A percentile compares a stretch with the other conserved stretches of the same genome.
These are phyloP conservation scores for Drosophila parabipectinata DNA, from an alignment of 1,140 invertebrate species.

Conservation along the genomic window DNA sequence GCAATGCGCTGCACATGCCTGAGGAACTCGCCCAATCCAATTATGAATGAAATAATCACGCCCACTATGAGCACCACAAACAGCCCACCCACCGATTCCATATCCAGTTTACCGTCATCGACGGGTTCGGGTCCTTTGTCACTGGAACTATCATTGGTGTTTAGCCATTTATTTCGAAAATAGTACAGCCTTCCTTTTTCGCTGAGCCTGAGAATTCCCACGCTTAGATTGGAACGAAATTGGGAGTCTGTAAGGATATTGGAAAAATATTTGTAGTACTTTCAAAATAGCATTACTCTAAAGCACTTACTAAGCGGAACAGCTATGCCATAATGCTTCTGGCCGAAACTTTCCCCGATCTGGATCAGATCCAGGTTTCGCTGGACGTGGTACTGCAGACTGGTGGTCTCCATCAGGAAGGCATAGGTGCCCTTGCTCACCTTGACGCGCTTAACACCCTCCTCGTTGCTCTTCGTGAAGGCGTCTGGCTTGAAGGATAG, in stretches of 20 bases:
- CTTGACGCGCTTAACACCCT: slow-evolving; percentile 92
- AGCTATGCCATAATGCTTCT: slow-evolving; percentile 89
- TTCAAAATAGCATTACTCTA: neutral
- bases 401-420: slow-evolving; percentile 94
- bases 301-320: slow-evolving; percentile 69
- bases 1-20: slow-evolving; percentile 93
- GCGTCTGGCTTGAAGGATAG: slow-evolving; percentile 90
- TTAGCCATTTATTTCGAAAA: slow-evolving; percentile 93
- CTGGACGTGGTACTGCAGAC: slow-evolving; percentile 91
- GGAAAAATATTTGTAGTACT: neutral
- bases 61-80: slow-evolving; percentile 93
- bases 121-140: slow-evolving; percentile 25
- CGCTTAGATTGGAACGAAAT: slow-evolving; percentile 89
- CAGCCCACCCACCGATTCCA: slow-evolving; percentile 94
- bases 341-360: slow-evolving; percentile 91
- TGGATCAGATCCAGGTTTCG: slow-evolving; percentile 91
- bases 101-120: slow-evolving; percentile 87
- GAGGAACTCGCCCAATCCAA: slow-evolving; percentile 91
- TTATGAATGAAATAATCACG: slow-evolving; percentile 86
- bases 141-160: slow-evolving; percentile 77
- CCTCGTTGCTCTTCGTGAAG: slow-evolving; percentile 91
- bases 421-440: slow-evolving; percentile 89
- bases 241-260: slow-evolving; percentile 52
- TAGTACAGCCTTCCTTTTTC: slow-evolving; percentile 90
- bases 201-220: slow-evolving; percentile 91